Evolutionary conservation across 2,113 vertebrate species (phyloP).

Genomic region (Promerops cafer): DNA sequence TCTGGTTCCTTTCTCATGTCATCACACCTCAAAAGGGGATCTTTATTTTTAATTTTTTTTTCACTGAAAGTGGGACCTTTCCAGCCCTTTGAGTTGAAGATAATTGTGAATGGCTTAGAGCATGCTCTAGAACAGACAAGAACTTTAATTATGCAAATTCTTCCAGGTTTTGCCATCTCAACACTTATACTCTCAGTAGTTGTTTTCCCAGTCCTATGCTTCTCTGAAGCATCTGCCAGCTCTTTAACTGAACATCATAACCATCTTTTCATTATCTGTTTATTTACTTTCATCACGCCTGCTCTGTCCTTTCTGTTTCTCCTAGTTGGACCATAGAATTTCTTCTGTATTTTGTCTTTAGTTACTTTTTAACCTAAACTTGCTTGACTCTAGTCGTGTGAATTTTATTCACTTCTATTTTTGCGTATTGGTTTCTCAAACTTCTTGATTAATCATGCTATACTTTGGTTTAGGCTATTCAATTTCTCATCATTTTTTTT

Average conservation of each 20-base stretch:
- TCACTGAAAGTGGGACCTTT: background rate
- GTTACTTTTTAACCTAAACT: background rate
- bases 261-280: background rate
- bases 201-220: background rate
- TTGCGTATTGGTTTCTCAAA: background rate
- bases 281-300: background rate
- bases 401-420: background rate
- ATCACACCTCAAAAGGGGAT: background rate
- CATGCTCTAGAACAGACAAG: background rate
- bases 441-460: background rate
- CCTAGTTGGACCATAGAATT: background rate
- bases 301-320: background rate
- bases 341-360: background rate
- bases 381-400: background rate
- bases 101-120: background rate
- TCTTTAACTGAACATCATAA: background rate
- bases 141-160: conserved; percentile 8
- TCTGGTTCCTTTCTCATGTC: background rate
- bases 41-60: background rate
- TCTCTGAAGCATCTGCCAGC: background rate
- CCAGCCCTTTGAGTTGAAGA: background rate
- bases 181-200: background rate
- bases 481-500: background rate
- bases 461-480: background rate
- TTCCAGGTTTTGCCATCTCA: background rate